Base-by-base conservation (phyloP, 2,888 invertebrate genomes). In the Volucella bombylans region DNA sequence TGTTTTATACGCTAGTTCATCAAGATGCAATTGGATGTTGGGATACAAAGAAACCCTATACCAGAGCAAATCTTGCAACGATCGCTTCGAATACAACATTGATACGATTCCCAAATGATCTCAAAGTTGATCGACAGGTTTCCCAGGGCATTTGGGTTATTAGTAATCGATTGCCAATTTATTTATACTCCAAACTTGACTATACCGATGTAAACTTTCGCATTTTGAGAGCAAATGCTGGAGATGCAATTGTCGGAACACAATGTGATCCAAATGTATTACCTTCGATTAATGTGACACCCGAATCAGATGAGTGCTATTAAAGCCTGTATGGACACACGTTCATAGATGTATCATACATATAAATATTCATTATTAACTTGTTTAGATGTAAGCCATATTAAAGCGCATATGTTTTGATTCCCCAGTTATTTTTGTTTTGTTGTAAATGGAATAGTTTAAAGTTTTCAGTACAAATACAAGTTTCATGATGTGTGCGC, bases 1-100 rank as follows among this genome's bases (percentile, higher is more conserved):
- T 96, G 94, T 96, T 95, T 90, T 96, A 94, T 89, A 96, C 97
- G 89, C 93, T 96, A 90, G 95, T 96, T 0, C 94, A 95, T 65
- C 93, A 94, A 73, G 96, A 96, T 88, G 94, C 95, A 14, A 92
- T 97, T 0, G 96, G 95, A 54, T 97, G 97, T 88, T 97, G 97
- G 97, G 95, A 97, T 88, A 94, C 94, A 0, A 92, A 93, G 0
- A 96, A 95, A 87, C 94, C 95, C 0, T 96, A 96, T 88, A 92
- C 92, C 50, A 93, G 93, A 41, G 92, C 92, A 9, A 95, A 94
- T 87, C 91, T 94, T 18, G 95, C 94, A 0, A 91, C 83, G 2
- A 64, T 88, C 10, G 68, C 69, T 1, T 10, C 55, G 1, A 77
- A 85, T 55, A 64, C 93, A 2, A 93, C 93, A 10, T 94, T 95